These are phyloP conservation scores for Apodemia zela DNA, from an alignment of 2,888 invertebrate species.

Conservation along the genomic window DNA sequence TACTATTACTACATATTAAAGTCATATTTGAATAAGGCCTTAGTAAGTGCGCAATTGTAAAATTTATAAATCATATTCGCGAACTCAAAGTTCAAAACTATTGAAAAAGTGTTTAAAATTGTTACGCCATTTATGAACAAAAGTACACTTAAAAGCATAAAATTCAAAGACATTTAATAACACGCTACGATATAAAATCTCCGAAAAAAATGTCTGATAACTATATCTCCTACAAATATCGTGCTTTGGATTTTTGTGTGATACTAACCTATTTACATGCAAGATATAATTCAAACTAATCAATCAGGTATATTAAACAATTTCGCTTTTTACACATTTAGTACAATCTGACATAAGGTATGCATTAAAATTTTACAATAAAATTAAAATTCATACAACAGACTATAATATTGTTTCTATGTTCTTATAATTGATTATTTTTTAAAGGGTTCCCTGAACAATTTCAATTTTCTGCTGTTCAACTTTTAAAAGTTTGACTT, in stretches of 20 bases:
- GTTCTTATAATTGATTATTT: background rate
- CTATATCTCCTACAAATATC: background rate
- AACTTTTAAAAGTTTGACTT: background rate
- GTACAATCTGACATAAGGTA: background rate
- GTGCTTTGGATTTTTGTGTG: slow-evolving; percentile 3
- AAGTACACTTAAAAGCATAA: background rate
- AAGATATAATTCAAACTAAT: background rate
- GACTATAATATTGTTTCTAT: background rate
- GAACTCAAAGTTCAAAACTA: slow-evolving; percentile 13
- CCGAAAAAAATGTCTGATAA: background rate
- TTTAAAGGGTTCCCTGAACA: background rate
- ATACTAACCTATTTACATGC: background rate
- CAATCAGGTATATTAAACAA: background rate
- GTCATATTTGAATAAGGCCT: slow-evolving; percentile 67
- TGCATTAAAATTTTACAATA: too few species aligned
- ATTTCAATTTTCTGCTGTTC: background rate
- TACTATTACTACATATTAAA: slow-evolving; percentile 35
- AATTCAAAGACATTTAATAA: background rate
- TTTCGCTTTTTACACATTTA: background rate
- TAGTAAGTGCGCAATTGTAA: slow-evolving; percentile 49
- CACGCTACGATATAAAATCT: background rate
- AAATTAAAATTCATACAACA: background rate
- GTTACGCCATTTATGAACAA: background rate
- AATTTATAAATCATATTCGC: slow-evolving; percentile 37
- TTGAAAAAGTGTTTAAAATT: background rate